Percentiles rank a stretch among this genome's conserved stretches.
Conservation (phyloP, 2,888 invertebrate genomes). For the Steromphala cineraria region DNA sequence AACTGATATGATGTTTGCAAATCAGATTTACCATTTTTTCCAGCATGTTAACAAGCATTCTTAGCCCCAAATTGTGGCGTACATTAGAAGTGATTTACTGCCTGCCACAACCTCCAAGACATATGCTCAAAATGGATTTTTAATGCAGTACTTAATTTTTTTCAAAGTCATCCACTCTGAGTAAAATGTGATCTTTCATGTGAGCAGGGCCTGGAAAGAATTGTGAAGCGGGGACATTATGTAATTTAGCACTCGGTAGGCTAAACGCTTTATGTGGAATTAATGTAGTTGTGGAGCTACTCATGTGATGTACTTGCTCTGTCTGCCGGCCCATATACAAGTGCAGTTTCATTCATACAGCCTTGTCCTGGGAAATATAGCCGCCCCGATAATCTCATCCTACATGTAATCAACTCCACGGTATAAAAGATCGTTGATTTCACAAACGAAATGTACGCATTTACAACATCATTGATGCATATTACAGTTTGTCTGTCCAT, state of each 20-base stretch:
- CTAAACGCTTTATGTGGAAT: neutral
- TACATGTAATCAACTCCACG: neutral
- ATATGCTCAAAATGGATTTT: conserved; percentile 17
- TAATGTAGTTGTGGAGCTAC: neutral
- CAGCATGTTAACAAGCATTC: conserved; percentile 4
- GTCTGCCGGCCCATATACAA: neutral
- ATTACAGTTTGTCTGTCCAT: conserved; percentile 12
- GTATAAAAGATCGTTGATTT: conserved; percentile 4
- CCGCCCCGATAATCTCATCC: neutral
- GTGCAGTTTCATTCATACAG: neutral
- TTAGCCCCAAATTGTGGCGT: neutral
- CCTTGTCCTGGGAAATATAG: conserved; percentile 2
- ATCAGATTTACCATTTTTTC: conserved; percentile 12
- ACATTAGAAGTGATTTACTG: conserved; percentile 6
- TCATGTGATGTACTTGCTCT: neutral
- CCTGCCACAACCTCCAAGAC: neutral
- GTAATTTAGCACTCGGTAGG: conserved; percentile 8
- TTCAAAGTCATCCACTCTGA: neutral
- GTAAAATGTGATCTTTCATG: conserved; percentile 21
- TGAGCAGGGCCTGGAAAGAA: neutral
- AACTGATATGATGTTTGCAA: conserved; percentile 19
- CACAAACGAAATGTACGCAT: neutral
- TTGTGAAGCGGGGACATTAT: neutral
- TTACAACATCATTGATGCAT: conserved; percentile 20
- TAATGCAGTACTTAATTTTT: conserved; percentile 21